Base-by-base conservation (phyloP, 2,888 invertebrate genomes). In the Cephus spinipes region DNA sequence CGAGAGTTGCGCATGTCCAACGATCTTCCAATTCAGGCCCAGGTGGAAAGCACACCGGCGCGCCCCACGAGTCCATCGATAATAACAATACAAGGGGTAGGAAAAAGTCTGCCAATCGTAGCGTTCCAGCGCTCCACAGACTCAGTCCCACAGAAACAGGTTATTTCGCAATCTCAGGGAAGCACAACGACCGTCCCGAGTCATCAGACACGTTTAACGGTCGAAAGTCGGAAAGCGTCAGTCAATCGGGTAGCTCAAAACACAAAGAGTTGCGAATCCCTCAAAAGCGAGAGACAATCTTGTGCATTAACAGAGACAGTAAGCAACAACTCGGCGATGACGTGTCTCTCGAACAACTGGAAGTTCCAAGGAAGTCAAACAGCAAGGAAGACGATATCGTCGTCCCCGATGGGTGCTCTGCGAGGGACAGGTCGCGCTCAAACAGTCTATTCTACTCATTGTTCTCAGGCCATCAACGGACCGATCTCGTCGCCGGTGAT, bases 391-490 rank as follows among this genome's bases (percentile, higher is more conserved):
- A 6, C n/a, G 31, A n/a, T 15, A n/a, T 23, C 71, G 23, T 12
- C 69, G 15, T 31, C 71, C n/a, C 31, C 71, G 71, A 11, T 32
- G 32, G 71, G 31, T 74, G 4, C 35, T 68, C 74, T 15, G 12
- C 80, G 79, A 81, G 76, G 77, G n/a, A 73, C 75, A 78, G 76
- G 78, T 77, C 4, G 32, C 35, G 76, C 31, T 71, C 36, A 73
- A 74, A 40, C 35, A n/a, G 84, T 84, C 36, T 88, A 85, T 83
- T 90, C 88, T 79, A 88, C 88, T 83, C 89, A 85, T 68, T 91
- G 88, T 87, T 91, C 89, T 76, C 78, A 87, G 84, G 89, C 86
- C 80, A 86, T 90, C 86, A 90, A 85, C 81, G 89, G 89, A 76
- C 89, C 90, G 84, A 90, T 90, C 84, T 81, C 88, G 74, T 89